phyloP scores from a whole-genome alignment of 2,888 invertebrate species.

The Eupithecia centaureata region DNA sequence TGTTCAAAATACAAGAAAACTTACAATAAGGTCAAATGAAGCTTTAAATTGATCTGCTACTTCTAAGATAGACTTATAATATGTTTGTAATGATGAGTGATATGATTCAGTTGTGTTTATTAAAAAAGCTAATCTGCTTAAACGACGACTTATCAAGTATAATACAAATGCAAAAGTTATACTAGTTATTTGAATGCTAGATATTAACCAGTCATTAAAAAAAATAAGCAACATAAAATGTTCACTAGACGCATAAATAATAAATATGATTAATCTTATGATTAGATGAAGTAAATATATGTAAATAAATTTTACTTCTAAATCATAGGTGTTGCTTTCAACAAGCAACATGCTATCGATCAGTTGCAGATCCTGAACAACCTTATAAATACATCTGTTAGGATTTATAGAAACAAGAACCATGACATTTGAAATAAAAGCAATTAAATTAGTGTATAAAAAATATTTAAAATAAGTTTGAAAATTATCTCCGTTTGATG shows the following conservation, averaged over 20 bases:
- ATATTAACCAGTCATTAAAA: neutral
- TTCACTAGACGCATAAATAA: neutral
- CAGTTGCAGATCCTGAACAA: neutral
- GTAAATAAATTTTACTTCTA: neutral
- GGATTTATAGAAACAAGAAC: neutral
- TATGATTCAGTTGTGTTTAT: neutral
- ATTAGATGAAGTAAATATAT: neutral
- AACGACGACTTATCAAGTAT: neutral
- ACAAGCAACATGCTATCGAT: neutral
- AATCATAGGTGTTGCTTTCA: neutral
- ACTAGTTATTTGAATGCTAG: neutral
- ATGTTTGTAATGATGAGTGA: neutral
- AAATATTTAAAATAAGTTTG: no score
- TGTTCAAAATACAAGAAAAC: neutral
- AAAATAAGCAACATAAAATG: neutral
- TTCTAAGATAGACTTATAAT: neutral
- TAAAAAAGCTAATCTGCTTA: neutral
- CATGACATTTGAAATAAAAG: neutral
- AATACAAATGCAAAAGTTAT: neutral
- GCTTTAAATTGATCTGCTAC: neutral
- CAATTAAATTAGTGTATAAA: neutral
- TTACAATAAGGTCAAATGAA: neutral
- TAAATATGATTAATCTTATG: neutral
- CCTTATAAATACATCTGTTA: neutral
- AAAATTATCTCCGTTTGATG: rapidly evolving